Conservation (phyloP, 2,113 vertebrate species). For the Myrmecophaga tridactyla region DNA sequence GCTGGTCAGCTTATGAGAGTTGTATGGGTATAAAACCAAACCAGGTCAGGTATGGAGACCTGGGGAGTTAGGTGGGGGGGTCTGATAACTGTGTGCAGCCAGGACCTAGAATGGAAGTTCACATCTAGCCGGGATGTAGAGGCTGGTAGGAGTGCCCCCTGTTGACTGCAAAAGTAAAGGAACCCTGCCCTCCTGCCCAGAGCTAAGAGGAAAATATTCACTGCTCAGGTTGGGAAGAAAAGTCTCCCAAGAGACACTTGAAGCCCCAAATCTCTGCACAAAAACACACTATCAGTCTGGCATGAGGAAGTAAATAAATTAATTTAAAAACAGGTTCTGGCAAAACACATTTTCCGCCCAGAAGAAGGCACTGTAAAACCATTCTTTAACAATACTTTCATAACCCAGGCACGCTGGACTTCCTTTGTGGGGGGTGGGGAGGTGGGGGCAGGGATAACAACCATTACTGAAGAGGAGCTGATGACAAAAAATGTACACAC, state of each 20-base stretch:
- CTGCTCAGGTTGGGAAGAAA: neutral
- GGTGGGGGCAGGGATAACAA: neutral
- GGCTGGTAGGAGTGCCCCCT: neutral
- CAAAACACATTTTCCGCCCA: neutral
- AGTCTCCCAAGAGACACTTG: neutral
- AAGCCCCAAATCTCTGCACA: neutral
- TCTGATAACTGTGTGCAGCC: rapidly evolving
- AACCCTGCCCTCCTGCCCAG: neutral
- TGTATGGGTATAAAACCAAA: neutral
- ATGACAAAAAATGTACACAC: neutral
- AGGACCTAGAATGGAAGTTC: neutral
- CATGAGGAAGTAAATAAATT: neutral
- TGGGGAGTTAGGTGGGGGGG: rapidly evolving
- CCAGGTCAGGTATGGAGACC: rapidly evolving
- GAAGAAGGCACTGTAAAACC: neutral
- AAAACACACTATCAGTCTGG: neutral
- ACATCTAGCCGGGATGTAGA: neutral
- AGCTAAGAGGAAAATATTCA: neutral
- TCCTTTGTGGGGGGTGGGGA: too few relatives aligned
- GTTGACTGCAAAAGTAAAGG: too few relatives aligned
- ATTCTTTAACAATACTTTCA: neutral
- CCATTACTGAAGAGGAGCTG: neutral
- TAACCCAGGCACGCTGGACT: neutral
- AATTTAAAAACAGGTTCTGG: neutral
- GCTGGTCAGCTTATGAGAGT: neutral